Percentiles rank a stretch among this genome's conserved stretches.
These are phyloP conservation scores for Perca schrenkii DNA, from an alignment of 2,113 vertebrate genomes.

Conservation along the genomic window DNA sequence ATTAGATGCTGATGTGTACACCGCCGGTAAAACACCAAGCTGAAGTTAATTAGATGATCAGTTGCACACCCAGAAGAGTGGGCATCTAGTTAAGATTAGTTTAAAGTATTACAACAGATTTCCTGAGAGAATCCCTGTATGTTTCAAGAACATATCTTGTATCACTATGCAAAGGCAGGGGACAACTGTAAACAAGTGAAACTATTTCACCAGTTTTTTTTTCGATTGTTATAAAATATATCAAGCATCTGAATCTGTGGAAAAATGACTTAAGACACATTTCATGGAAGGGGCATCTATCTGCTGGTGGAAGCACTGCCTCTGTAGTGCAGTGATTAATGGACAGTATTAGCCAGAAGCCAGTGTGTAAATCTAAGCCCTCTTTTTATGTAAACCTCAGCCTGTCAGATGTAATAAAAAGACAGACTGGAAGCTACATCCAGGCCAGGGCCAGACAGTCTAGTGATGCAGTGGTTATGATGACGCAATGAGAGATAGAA, in stretches of 20 bases:
- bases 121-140: background rate
- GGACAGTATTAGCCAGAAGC: conserved; percentile 3
- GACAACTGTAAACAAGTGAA: background rate
- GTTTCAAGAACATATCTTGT: background rate
- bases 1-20: background rate
- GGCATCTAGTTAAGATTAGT: background rate
- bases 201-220: background rate
- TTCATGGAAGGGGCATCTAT: conserved; percentile 23
- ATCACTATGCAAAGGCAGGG: background rate
- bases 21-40: background rate
- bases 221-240: background rate
- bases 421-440: conserved; percentile 19
- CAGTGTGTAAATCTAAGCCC: conserved; percentile 21
- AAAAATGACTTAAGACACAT: conserved; percentile 21
- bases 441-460: conserved; percentile 27
- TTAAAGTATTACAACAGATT: background rate
- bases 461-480: conserved; percentile 25
- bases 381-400: conserved; percentile 31
- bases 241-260: conserved; percentile 3
- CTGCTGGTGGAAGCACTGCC: conserved; percentile 14
- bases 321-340: conserved; percentile 32
- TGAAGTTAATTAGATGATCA: background rate
- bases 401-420: conserved; percentile 57
- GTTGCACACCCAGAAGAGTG: background rate
- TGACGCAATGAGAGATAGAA: conserved; percentile 34